These are phyloP conservation scores for Myopa testacea DNA, from an alignment of 2,888 invertebrate species.

Conservation along the genomic window DNA sequence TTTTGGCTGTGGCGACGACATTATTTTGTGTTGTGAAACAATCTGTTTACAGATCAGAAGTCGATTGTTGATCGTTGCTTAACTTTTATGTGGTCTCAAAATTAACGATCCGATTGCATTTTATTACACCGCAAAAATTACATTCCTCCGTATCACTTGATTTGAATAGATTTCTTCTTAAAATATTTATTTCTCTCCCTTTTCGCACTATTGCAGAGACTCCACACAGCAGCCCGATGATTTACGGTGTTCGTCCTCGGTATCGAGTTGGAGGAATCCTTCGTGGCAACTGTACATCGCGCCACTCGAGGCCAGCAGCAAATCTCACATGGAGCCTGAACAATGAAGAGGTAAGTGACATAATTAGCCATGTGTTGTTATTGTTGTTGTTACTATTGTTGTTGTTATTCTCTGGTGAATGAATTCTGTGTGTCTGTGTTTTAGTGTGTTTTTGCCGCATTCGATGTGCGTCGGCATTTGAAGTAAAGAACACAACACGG, in stretches of 20 bases:
- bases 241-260: slow-evolving; percentile 70
- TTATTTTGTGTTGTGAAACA: too few species aligned
- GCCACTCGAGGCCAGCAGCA: slow-evolving; percentile 71
- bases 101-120: too few species aligned
- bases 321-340: slow-evolving; percentile 74
- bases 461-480: too few species aligned
- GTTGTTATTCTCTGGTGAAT: background rate
- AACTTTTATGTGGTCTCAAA: too few species aligned
- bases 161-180: too few species aligned
- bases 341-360: slow-evolving; percentile 67
- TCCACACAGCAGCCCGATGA: slow-evolving; percentile 70
- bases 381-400: too few species aligned
- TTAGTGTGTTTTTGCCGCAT: too few species aligned
- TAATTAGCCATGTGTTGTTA: background rate
- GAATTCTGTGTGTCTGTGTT: background rate
- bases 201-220: slow-evolving; percentile 67
- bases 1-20: background rate
- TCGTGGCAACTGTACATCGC: slow-evolving; percentile 72
- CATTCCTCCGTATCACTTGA: too few species aligned
- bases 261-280: slow-evolving; percentile 71
- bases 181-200: background rate
- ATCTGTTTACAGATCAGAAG: too few species aligned
- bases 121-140: too few species aligned
- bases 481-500: too few species aligned
- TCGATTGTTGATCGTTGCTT: too few species aligned